Evolutionary conservation across 2,113 vertebrate genomes (phyloP), one percentile per base, ranked within the genome.

Genomic region (Haemorhous mexicanus): DNA sequence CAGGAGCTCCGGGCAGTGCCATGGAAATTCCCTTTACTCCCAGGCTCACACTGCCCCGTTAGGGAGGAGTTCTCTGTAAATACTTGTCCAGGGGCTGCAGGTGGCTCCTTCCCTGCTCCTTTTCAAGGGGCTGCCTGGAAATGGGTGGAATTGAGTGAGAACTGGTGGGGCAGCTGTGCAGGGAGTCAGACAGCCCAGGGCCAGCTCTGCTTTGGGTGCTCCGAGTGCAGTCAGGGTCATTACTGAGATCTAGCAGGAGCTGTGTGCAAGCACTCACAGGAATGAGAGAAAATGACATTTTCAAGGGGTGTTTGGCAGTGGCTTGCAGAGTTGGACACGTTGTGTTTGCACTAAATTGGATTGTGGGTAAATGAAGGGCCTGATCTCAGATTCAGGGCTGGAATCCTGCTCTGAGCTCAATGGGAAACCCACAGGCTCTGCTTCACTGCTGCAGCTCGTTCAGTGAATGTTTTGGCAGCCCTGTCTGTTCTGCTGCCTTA

Each of bases 381-480:
- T n/a, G 56, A 55, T 81, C 58, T 80, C 10, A 5, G 67, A 52
- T 41, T 85, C 43, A 14, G 67, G 3, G 1, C 0, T 13, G 41
- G 74, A 63, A 30, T 8, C 78, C 81, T 56, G 79, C 78, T 84
- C 73, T 11, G 35, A 16, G 50, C 74, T 83, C 83, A 0, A 0
- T 5, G 53, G 62, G 72, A 81, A 92, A 70, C 8, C 50, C 6
- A 41, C n/a, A 9, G 55, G 3, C 73, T 43, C 69, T 47, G 47
- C 76, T 87, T 80, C 3, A 9, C 74, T 84, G 56, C 55, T 53
- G 55, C 86, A 80, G 32, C 79, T 84, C 66, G 16, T 30, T 81
- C 59, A 43, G 17, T 55, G 61, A 84, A 90, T 95, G 92, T 90
- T 95, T 86, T 74, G 93, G 82, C 79, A 73, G 61, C 81, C 39